Base-by-base conservation (phyloP, 2,888 invertebrate species). In the Amitus sp. region DNA sequence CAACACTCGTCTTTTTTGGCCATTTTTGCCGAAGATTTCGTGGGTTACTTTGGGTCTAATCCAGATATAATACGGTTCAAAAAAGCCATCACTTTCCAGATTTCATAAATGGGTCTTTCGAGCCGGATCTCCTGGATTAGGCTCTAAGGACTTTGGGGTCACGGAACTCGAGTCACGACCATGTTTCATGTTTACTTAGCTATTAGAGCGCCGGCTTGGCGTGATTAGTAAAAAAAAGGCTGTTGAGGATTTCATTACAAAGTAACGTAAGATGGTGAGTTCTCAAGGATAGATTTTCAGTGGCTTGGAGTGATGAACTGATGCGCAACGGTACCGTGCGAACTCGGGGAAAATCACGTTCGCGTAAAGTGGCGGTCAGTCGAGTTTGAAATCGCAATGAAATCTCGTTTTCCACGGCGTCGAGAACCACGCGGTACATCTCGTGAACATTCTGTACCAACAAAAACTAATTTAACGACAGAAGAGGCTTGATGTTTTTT, bases 311-410 rank as follows among this genome's bases (percentile, higher is more conserved):
- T 55, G 51, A 54, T 52, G 58, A 63, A 40, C 52, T 52, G 52
- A 52, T 47, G 56, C 49, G 47, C 53, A 64, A 64, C 63, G 63
- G 63, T 60, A 64, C 42, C 63, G 63, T 64, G 63, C 63, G 63
- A 42, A 28, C 46, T 28, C 17, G 39, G 40, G 42, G 42, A 18
- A n/a, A 42, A 42, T 9, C 19, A 60, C 45, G 64, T 60, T 64
- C 60, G 64, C 64, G 64, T 59, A 64, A 46, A 53, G 60, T 57
- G 60, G 57, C 57, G 64, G 64, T 64, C 64, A 64, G 60, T 60
- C 50, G 60, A 53, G 50, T 64, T 64, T 60, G 50, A 64, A 17
- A 42, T 42, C 42, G 19, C 42, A 18, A 42, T 15, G 19, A 19
- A n/a, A n/a, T 19, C 42, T 19, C 42, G 23, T 23, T 23, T 23